phyloP scores from a whole-genome alignment of 2,888 invertebrate species.

The Arctia plantaginis region DNA sequence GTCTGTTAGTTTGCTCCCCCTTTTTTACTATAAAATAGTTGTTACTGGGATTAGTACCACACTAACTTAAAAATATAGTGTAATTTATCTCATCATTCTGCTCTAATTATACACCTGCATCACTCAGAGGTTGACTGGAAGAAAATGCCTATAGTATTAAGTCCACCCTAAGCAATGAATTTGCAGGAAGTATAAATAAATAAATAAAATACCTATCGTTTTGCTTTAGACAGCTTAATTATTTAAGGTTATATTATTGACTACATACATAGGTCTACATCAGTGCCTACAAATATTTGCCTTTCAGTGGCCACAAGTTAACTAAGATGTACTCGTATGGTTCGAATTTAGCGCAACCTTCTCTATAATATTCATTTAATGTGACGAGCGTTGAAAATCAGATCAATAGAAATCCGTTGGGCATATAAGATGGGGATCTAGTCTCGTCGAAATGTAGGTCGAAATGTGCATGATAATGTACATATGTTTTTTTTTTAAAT shows the following conservation, averaged over 20 bases:
- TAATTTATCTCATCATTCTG: no score
- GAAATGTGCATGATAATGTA: not conserved
- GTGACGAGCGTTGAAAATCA: not conserved
- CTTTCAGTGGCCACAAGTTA: not conserved
- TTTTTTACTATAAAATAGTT: not conserved
- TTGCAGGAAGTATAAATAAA: no score
- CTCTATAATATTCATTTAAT: not conserved
- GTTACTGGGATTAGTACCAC: not conserved
- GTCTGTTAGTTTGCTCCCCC: not conserved
- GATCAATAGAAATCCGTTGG: not conserved
- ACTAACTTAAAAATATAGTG: no score
- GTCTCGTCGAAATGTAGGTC: not conserved
- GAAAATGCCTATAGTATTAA: no score
- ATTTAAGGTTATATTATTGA: not conserved
- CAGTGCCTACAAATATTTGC: not conserved
- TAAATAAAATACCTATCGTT: not conserved
- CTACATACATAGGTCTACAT: not conserved
- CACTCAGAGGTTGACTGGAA: no score
- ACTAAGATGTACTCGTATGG: not conserved
- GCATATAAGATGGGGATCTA: no score
- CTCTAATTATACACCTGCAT: no score
- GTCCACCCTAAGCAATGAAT: no score
- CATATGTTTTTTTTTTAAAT: not conserved
- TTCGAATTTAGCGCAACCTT: not conserved
- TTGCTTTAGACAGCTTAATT: not conserved